A percentile compares a stretch with the other conserved stretches of the same genome.
Conservation (phyloP, 2,888 invertebrate genomes). For the Drosophila diplacantha region DNA sequence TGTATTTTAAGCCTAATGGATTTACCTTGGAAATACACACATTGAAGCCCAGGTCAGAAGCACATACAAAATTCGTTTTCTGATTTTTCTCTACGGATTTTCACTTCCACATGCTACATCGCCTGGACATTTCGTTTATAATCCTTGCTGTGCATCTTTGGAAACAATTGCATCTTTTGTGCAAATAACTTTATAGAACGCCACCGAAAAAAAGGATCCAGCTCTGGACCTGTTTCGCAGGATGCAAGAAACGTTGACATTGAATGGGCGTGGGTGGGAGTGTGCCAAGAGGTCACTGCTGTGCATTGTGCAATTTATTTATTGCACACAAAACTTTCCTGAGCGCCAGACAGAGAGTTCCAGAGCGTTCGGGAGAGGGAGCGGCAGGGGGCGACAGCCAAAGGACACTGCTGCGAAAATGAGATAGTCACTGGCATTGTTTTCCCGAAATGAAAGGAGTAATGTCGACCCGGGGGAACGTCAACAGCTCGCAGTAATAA, state of each 20-base stretch:
- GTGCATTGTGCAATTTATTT: conserved; percentile 68
- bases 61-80: conserved; percentile 41
- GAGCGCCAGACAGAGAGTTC: conserved; percentile 9
- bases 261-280: conserved; percentile 33
- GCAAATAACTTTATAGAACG: conserved; percentile 59
- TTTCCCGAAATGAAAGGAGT: conserved; percentile 62
- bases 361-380: too few relatives aligned
- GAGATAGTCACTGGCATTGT: conserved; percentile 67
- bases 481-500: conserved; percentile 48
- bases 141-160: conserved; percentile 59
- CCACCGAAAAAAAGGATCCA: conserved; percentile 22
- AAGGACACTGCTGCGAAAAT: conserved; percentile 48
- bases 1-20: background rate
- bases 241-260: conserved; percentile 41
- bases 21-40: background rate
- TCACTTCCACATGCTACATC: conserved; percentile 27
- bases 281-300: conserved; percentile 39
- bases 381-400: conserved; percentile 6
- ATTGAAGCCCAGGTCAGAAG: conserved; percentile 7
- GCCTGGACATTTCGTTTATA: conserved; percentile 42
- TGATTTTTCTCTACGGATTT: conserved; percentile 6
- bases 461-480: conserved; percentile 49
- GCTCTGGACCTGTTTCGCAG: conserved; percentile 29
- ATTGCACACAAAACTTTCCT: conserved; percentile 51
- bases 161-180: conserved; percentile 69